Base-by-base conservation (phyloP, 2,888 invertebrate genomes). In the Tachina fera region DNA sequence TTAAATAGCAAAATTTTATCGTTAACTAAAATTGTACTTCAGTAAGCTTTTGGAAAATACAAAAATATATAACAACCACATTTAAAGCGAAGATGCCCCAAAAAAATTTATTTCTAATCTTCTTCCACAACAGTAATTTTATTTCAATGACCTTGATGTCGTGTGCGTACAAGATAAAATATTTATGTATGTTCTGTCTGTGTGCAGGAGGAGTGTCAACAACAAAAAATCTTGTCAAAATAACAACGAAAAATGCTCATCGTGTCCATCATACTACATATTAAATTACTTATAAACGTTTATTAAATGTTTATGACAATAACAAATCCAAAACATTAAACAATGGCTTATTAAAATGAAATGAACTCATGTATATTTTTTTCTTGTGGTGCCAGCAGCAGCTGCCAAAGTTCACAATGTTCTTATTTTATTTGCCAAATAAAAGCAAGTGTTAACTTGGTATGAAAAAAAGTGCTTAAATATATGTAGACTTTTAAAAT, bases 271-370 rank as follows among this genome's bases (percentile, higher is more conserved):
- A 49, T 39, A 49, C 22, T 67, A 49, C 31, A 49, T 49, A 67
- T 67, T 31, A 49, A 31, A 67, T 67, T 31, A 56, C n/a, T 31
- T 39, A n/a, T 16, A 77, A 77, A 41, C 22, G 19, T 47, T 41
- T 43, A 65, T 39, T 45, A 77, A 60, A 39, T 39, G 16, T 76
- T 77, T 68, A 47, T 14, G 39, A 41, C 58, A 70, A 51, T 49
- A 68, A 51, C 49, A 68, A 68, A 68, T 41, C 31, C 45, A 45
- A 68, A 41, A 16, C 67, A 78, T 68, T 60, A 77, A 68, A 71
- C 19, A 67, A 71, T 71, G 71, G 14, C 53, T 76, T 75, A 72
- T 84, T 80, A 76, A 70, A 71, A 43, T 63, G 63, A 13, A 61
- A 78, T 83, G 53, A 74, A 79, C 74, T 49, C 39, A 47, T 60